Conservation (phyloP, 2,113 vertebrate species). For the Trinectes maculatus region DNA sequence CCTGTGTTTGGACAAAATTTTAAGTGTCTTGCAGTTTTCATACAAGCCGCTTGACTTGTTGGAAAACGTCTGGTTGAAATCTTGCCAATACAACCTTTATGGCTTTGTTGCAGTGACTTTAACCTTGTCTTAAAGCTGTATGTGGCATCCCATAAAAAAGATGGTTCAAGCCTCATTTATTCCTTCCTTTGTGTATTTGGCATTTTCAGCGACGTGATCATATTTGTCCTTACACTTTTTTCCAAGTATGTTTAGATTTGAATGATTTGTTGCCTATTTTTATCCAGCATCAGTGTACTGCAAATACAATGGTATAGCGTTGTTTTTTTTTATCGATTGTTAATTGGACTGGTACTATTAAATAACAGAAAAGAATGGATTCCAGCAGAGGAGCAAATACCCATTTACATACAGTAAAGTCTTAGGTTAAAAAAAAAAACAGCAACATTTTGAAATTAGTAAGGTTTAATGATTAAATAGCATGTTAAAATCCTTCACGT, state of each 20-base stretch:
- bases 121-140: not conserved
- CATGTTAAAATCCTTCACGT: constrained; percentile 9
- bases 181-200: too few relatives aligned
- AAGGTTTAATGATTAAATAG: not conserved
- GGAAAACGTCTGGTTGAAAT: not conserved
- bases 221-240: not conserved
- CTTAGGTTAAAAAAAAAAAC: constrained; percentile 2
- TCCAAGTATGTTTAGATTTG: not conserved
- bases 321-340: not conserved
- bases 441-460: not conserved
- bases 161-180: constrained; percentile 3
- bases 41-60: constrained; percentile 5
- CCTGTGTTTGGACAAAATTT: too few relatives aligned
- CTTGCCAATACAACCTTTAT: not conserved
- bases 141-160: not conserved
- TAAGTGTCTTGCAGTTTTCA: constrained; percentile 4
- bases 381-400: constrained; percentile 12
- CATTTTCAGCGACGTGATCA: not conserved
- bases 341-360: not conserved
- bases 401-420: not conserved
- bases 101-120: not conserved
- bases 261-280: constrained; percentile 5
- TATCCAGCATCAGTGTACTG: not conserved
- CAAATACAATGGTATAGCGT: constrained; percentile 13
- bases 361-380: constrained; percentile 6